Evolutionary conservation across 2,797 vertebrate species (phyloP).

Genomic region (Myotis findleyi): DNA sequence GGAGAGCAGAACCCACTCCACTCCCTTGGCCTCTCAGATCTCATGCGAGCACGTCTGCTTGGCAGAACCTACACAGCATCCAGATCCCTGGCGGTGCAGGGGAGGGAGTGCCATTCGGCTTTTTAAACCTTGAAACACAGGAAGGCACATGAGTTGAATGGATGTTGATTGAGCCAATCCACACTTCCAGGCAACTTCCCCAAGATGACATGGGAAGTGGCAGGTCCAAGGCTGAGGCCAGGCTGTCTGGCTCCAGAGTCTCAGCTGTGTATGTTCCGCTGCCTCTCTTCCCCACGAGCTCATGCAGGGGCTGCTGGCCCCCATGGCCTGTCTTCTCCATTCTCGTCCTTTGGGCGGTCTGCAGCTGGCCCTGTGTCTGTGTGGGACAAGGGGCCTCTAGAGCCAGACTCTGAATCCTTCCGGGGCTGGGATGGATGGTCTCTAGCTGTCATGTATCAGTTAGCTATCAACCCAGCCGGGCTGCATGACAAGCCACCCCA

Average conservation of each 20-base stretch:
- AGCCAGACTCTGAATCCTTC: background rate
- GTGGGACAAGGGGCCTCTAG: background rate
- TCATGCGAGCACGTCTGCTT: background rate
- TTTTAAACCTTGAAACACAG: background rate
- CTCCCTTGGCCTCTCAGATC: background rate
- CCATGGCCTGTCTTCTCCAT: too few relatives aligned
- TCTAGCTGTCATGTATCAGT: background rate
- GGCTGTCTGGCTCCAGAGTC: background rate
- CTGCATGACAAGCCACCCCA: background rate
- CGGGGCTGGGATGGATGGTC: background rate
- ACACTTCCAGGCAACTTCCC: background rate
- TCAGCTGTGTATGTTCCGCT: background rate
- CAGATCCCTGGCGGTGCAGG: background rate
- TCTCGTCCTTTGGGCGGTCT: background rate
- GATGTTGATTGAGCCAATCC: background rate
- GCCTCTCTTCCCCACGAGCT: background rate
- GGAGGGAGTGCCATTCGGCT: background rate
- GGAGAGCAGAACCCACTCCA: background rate
- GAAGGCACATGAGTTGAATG: background rate
- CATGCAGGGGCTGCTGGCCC: background rate
- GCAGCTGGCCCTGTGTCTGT: background rate
- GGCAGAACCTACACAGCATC: background rate
- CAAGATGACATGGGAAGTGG: background rate
- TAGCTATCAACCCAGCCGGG: background rate
- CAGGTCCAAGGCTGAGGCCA: background rate